Evolutionary conservation across 2,888 invertebrate species (phyloP), one percentile per base, ranked within the genome.

Genomic region (Cryptus armator): DNA sequence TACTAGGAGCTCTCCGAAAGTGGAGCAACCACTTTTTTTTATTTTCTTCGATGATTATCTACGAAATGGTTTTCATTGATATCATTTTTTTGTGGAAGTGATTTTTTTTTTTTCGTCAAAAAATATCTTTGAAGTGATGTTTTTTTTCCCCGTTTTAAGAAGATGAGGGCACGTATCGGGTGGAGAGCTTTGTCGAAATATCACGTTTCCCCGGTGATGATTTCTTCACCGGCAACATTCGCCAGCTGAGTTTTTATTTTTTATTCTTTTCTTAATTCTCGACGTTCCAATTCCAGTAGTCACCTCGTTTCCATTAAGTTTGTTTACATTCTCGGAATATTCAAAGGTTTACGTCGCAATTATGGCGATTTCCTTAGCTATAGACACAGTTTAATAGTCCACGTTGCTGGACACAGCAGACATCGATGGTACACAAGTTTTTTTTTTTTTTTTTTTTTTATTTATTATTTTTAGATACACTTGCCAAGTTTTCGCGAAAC

Each of bases 401-500:
- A n/a, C 59, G 59, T 29, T 32, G 32, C 29, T 62, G n/a, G 14
- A 59, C 24, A 59, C 12, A 29, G 24, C 19, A 59, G 4, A 1
- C 24, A 29, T 10, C 12, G 19, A 59, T 5, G 24, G 24, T 24
- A 6, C 59, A 14, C 29, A 12, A 59, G 59, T 12, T 12, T 29
- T 62, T 62, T 19, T 24, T 16, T 12, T 1, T 5, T 5, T 37
- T 37, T 9, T 5, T 37, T 1, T 5, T 9, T 37, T 37, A 37
- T 37, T 37, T 37, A 37, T 46, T 72, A 72, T 72, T 72, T 74
- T 62, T 62, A 62, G 62, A 74, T 6, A 29, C 14, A 43, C 74
- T 29, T 5, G n/a, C 19, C 24, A 44, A n/a, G 10, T 19, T 19
- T 71, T 56, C 44, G n/a, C 24, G 32, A 3, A 62, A 12, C 74